Conservation (phyloP, 2,797 vertebrate genomes). For the Myotis findleyi region DNA sequence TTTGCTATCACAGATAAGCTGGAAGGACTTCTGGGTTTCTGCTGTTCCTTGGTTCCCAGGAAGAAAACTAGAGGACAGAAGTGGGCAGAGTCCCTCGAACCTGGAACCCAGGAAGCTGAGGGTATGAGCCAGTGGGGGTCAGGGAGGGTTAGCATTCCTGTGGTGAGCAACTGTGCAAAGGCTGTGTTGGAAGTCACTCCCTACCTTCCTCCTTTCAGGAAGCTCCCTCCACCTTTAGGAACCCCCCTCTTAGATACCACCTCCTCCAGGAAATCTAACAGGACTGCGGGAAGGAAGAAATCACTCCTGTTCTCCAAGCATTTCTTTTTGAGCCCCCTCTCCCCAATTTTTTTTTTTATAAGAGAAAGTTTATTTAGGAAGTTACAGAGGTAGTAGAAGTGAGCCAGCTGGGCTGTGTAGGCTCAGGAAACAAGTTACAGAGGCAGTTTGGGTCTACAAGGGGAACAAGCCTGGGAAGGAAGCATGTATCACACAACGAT, state of each 20-base stretch:
- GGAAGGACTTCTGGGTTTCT: background rate
- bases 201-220: constrained; percentile 25
- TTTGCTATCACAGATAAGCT: background rate
- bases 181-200: background rate
- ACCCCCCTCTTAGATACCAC: background rate
- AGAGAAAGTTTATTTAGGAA: no score
- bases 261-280: background rate
- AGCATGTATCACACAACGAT: background rate
- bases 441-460: background rate
- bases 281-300: background rate
- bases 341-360: no score
- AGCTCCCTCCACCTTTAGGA: background rate
- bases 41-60: background rate
- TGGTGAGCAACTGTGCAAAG: constrained; percentile 13
- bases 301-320: background rate
- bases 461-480: constrained; percentile 3
- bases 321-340: background rate
- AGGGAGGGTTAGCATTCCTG: background rate
- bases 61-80: background rate
- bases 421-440: no score
- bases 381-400: no score
- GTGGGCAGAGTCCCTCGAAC: background rate
- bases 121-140: background rate
- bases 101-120: background rate
- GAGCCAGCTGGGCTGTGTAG: no score